Base-by-base conservation (phyloP, 2,888 invertebrate species). In the Operophtera brumata region DNA sequence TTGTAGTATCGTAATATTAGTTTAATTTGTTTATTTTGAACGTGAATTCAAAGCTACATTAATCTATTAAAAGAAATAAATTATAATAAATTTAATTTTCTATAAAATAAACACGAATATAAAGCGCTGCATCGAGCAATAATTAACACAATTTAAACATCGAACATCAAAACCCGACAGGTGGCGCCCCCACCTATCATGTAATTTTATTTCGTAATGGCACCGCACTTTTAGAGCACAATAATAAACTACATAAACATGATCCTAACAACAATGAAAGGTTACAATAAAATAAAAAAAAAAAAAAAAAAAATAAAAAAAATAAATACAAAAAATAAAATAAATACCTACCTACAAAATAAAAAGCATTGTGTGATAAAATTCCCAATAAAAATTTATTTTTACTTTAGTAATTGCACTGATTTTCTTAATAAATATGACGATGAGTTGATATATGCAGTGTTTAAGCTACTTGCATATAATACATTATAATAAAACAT, bases 391-490 rank as follows among this genome's bases (percentile, higher is more conserved):
- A 40, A 26, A 36, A 56, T 47, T 5, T 47, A 50, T 57, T 50
- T 56, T 47, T 39, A 46, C 13, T 52, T 54, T 54, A 52, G 42
- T 62, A 57, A 64, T 64, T 62, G 64, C 62, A 64, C 64, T 59
- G 55, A 20, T 20, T 41, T 54, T 54, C 51, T 14, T 34, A 46
- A 32, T 28, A 32, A 30, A 30, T 36, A 48, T 54, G 54, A 41
- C 48, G 25, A 41, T 47, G 9, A 14, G 20, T 11, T 14, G 28
- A 40, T 46, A 52, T 40, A 50, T 50, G 43, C 50, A 44, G 45
- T 44, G 25, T 51, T 35, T 35, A 35, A 45, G 12, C 48, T 53
- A 58, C 47, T 36, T 39, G 47, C 39, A 44, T 54, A 53, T 34
- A 53, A 34, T 39, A 49, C 42, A 47, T 49, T 45, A 58, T 58